Evolutionary conservation across 2,888 invertebrate species (phyloP).

Genomic region (Chironomus tentans): DNA sequence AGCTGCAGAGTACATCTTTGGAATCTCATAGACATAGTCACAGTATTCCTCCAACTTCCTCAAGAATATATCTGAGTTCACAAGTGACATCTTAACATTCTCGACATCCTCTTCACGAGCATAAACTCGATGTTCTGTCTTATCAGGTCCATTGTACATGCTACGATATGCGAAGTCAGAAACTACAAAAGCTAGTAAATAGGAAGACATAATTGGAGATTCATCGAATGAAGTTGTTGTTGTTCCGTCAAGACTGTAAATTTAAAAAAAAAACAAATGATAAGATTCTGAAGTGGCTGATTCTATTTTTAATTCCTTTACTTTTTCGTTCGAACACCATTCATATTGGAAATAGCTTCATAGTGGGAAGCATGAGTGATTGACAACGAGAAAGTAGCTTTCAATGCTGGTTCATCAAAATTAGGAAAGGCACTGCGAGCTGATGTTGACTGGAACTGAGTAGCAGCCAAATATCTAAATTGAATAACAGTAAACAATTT

Average conservation of each 20-base stretch:
- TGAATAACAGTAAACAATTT: too few relatives aligned
- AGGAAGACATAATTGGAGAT: neutral
- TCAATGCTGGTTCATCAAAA: conserved; percentile 56
- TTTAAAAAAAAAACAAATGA: neutral
- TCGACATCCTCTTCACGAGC: neutral
- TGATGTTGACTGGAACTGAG: conserved; percentile 51
- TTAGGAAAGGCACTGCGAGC: conserved; percentile 59
- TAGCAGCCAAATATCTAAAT: conserved; percentile 46
- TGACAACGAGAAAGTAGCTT: conserved; percentile 51
- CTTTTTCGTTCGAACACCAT: neutral
- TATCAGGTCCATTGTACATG: neutral
- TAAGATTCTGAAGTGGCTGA: neutral
- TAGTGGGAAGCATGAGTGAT: neutral
- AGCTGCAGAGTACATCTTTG: neutral
- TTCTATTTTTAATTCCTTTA: neutral
- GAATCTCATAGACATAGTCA: neutral
- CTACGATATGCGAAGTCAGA: conserved; percentile 5
- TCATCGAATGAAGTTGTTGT: neutral
- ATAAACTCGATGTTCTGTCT: neutral
- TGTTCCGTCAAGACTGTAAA: neutral
- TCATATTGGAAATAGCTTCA: conserved; percentile 2
- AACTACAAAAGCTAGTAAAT: neutral
- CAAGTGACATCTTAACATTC: neutral
- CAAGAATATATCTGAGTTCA: neutral
- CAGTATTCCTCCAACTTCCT: neutral